A percentile compares a stretch with the other conserved stretches of the same genome.
Conservation (phyloP, 2,113 vertebrate species). For the Eulacestoma nigropectus region DNA sequence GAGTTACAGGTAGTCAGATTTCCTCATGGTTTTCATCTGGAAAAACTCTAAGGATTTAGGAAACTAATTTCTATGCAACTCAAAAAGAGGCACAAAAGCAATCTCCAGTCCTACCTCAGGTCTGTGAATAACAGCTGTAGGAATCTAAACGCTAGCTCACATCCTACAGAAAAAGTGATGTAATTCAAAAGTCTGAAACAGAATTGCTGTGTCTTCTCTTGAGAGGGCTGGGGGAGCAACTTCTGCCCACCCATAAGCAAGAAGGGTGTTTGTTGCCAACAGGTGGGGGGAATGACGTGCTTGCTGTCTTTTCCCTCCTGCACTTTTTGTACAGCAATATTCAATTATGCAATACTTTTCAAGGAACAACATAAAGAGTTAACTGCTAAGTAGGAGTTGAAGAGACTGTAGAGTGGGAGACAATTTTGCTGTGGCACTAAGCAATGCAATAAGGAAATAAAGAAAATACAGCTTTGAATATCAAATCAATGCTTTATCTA, state of each 20-base stretch:
- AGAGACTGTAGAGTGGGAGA: not conserved
- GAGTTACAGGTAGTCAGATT: not conserved
- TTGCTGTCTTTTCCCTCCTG: not conserved
- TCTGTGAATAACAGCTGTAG: not conserved
- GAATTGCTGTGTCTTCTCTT: not conserved
- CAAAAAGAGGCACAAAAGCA: not conserved
- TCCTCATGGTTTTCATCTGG: not conserved
- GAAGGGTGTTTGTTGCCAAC: not conserved
- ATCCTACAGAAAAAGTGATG: not conserved
- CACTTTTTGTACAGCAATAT: not conserved
- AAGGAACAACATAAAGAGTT: not conserved
- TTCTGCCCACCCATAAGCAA: not conserved
- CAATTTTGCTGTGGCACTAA: not conserved
- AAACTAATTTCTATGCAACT: not conserved
- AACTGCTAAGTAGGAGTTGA: not conserved
- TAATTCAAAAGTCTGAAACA: not conserved
- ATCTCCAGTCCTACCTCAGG: not conserved
- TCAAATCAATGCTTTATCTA: not conserved
- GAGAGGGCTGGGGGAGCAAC: not conserved
- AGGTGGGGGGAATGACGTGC: accelerated
- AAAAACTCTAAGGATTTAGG: not conserved
- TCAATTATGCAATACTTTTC: not conserved
- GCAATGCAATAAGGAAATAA: not conserved
- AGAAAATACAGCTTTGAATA: not conserved
- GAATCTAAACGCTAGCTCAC: not conserved